Evolutionary conservation across 2,797 vertebrate genomes (phyloP).

Genomic region (Dendrocincla fuliginosa): DNA sequence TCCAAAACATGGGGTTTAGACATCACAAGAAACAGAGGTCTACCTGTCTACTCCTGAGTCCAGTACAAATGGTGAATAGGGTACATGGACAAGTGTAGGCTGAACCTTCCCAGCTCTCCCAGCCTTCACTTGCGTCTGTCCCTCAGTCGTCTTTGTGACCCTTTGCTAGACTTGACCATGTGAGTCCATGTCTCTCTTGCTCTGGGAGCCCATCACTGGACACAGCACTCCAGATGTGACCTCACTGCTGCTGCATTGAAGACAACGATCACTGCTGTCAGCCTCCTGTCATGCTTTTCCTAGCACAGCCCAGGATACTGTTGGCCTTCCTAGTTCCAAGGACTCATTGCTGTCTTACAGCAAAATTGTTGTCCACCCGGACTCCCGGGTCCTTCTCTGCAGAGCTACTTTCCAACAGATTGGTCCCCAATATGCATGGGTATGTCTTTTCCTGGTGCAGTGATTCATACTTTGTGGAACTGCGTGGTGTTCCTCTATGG

Average conservation of each 20-base stretch:
- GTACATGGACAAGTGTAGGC: neutral
- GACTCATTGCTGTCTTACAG: neutral
- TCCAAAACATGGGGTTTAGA: neutral
- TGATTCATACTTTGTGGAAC: neutral
- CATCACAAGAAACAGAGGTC: neutral
- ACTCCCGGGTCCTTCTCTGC: neutral
- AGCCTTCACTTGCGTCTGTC: neutral
- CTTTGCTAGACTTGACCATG: neutral
- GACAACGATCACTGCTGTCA: neutral
- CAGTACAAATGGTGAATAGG: neutral
- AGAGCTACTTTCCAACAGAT: neutral
- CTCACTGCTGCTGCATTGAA: neutral
- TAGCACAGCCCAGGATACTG: neutral
- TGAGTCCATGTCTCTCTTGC: neutral
- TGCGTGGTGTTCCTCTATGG: neutral
- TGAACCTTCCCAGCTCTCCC: neutral
- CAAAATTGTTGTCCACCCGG: neutral
- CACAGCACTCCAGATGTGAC: neutral
- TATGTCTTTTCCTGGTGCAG: neutral
- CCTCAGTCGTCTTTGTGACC: neutral
- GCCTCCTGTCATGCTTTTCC: neutral
- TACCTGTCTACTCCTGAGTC: neutral
- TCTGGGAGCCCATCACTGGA: neutral
- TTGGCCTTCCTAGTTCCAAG: neutral
- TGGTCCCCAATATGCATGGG: neutral